phyloP scores from a whole-genome alignment of 35 echinoderm and acorn worm genomes.

The Hemicentrotus pulcherrimus region DNA sequence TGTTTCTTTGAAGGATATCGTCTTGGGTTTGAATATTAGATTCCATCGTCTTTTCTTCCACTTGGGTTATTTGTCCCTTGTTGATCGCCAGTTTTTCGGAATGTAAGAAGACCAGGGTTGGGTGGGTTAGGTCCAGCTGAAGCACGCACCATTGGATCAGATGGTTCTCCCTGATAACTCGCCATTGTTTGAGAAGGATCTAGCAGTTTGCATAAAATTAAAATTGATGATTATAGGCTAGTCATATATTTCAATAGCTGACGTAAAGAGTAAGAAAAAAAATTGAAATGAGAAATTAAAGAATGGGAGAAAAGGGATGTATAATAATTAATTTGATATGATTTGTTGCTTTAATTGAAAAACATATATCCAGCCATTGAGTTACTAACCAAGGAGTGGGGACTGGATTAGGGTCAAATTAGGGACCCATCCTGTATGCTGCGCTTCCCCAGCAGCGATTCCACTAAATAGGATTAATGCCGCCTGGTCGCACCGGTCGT shows the following conservation, averaged over 20 bases:
- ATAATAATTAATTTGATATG: too few relatives aligned
- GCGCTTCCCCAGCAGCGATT: too few relatives aligned
- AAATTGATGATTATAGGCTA: not conserved
- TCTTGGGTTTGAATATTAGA: not conserved
- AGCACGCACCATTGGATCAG: not conserved
- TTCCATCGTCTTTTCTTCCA: constrained; percentile 10
- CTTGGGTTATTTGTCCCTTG: constrained; percentile 26
- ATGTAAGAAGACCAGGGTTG: constrained; percentile 22
- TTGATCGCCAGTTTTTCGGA: constrained; percentile 16
- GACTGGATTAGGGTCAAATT: too few relatives aligned
- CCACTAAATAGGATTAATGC: too few relatives aligned
- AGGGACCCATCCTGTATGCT: too few relatives aligned
- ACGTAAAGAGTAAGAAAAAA: too few relatives aligned
- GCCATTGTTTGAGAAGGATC: not conserved
- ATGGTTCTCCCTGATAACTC: not conserved
- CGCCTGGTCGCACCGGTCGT: too few relatives aligned
- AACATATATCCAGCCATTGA: too few relatives aligned
- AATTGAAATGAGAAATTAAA: too few relatives aligned
- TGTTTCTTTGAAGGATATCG: not conserved
- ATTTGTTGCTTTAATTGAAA: too few relatives aligned
- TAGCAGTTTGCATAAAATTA: not conserved
- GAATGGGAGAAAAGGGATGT: too few relatives aligned
- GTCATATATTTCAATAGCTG: not conserved
- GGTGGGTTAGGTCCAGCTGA: not conserved
- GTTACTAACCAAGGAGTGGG: too few relatives aligned